Evolutionary conservation across 2,888 invertebrate genomes (phyloP).

Genomic region (Leptopilina myrica): DNA sequence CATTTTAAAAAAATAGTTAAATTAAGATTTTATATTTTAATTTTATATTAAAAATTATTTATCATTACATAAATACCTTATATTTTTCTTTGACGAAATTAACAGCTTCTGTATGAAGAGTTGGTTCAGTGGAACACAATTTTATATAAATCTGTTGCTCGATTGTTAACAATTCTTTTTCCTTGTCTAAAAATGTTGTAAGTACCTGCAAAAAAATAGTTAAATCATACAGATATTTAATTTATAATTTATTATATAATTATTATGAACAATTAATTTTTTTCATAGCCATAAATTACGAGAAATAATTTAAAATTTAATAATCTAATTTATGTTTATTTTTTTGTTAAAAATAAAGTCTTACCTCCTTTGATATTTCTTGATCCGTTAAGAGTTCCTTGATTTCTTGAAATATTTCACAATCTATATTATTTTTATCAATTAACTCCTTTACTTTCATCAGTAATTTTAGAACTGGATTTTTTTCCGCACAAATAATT

Average conservation of each 20-base stretch:
- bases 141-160: slow-evolving; percentile 68
- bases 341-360: slow-evolving; percentile 42
- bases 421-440: slow-evolving; percentile 54
- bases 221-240: neutral
- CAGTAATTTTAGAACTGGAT: slow-evolving; percentile 63
- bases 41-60: too few species aligned
- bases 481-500: slow-evolving; percentile 59
- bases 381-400: slow-evolving; percentile 63
- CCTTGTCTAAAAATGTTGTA: slow-evolving; percentile 61
- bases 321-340: neutral
- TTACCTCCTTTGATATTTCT: slow-evolving; percentile 61
- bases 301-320: neutral
- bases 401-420: slow-evolving; percentile 66
- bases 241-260: too few species aligned
- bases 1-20: too few species aligned
- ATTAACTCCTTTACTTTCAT: slow-evolving; percentile 57
- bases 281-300: neutral
- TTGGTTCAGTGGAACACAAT: slow-evolving; percentile 62
- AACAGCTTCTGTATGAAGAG: slow-evolving; percentile 67
- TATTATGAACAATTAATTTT: slow-evolving; percentile 8
- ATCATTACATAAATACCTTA: slow-evolving; percentile 56
- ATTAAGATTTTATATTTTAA: too few species aligned
- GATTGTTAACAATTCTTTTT: slow-evolving; percentile 56
- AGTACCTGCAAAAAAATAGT: slow-evolving; percentile 61
- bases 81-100: slow-evolving; percentile 65